These are phyloP conservation scores for Nomada lathburiana DNA, from an alignment of 2,888 invertebrate species.

Conservation along the genomic window DNA sequence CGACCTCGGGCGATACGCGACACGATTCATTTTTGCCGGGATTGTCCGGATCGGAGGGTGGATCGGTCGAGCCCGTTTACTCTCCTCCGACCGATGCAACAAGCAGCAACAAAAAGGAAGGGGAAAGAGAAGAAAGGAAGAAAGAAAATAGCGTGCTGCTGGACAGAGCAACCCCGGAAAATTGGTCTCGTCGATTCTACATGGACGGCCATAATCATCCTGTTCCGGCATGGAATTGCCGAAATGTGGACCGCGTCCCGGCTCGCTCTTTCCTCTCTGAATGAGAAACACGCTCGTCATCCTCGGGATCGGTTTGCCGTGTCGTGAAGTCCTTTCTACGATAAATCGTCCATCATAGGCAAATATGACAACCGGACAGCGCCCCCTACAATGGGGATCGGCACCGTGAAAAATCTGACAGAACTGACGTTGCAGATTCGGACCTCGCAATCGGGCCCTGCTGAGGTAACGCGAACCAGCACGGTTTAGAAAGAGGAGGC, in stretches of 20 bases:
- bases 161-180: conserved; percentile 52
- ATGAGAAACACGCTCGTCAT: conserved; percentile 82
- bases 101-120: conserved; percentile 6
- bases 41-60: not conserved
- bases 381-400: conserved; percentile 78
- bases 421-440: conserved; percentile 83
- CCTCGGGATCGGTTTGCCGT: conserved; percentile 76
- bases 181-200: conserved; percentile 72
- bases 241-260: conserved; percentile 76
- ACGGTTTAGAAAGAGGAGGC: not conserved
- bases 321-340: conserved; percentile 64
- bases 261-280: conserved; percentile 50
- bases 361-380: conserved; percentile 84
- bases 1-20: conserved; percentile 39
- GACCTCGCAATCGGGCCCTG: conserved; percentile 71
- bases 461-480: conserved; percentile 37
- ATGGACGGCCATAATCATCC: conserved; percentile 79
- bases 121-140: not conserved
- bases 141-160: conserved; percentile 3
- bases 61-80: not conserved
- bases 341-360: conserved; percentile 84
- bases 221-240: conserved; percentile 72
- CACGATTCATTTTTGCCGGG: conserved; percentile 51
- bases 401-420: conserved; percentile 82
- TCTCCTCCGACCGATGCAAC: not conserved